phyloP scores from a whole-genome alignment of 2,113 vertebrate species.

The Dunckerocampus dactyliophorus region DNA sequence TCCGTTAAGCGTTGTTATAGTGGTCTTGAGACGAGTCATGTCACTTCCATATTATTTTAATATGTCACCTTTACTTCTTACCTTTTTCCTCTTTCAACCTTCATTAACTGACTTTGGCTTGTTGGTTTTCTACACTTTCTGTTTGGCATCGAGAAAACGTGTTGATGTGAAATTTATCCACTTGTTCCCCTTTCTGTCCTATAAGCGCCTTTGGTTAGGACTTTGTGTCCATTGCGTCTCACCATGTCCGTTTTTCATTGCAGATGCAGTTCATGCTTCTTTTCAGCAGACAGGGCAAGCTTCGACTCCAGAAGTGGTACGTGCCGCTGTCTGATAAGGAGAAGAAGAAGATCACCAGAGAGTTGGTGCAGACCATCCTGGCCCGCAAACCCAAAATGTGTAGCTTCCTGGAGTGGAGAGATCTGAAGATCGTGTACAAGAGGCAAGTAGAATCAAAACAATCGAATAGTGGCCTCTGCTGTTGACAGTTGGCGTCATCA shows the following conservation, averaged over 20 bases:
- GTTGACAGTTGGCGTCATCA: too few relatives aligned
- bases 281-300: constrained; percentile 97
- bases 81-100: too few relatives aligned
- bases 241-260: constrained; percentile 15
- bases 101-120: too few relatives aligned
- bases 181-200: constrained; percentile 4
- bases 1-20: constrained; percentile 1
- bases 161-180: background rate
- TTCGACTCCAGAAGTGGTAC: constrained; percentile 98
- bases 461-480: background rate
- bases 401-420: constrained; percentile 93
- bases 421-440: constrained; percentile 90
- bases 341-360: constrained; percentile 98
- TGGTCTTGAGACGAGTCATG: background rate
- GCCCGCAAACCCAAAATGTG: constrained; percentile 98
- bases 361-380: constrained; percentile 94
- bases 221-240: background rate
- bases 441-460: constrained; percentile 70
- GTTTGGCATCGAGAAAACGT: background rate
- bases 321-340: constrained; percentile 96
- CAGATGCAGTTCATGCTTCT: constrained; percentile 99
- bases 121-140: too few relatives aligned
- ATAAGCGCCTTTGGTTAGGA: too few relatives aligned
- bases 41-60: too few relatives aligned
- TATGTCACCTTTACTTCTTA: too few relatives aligned